Base-by-base conservation (phyloP, 1,140 invertebrate genomes). In the Phenacoccus solenopsis region DNA sequence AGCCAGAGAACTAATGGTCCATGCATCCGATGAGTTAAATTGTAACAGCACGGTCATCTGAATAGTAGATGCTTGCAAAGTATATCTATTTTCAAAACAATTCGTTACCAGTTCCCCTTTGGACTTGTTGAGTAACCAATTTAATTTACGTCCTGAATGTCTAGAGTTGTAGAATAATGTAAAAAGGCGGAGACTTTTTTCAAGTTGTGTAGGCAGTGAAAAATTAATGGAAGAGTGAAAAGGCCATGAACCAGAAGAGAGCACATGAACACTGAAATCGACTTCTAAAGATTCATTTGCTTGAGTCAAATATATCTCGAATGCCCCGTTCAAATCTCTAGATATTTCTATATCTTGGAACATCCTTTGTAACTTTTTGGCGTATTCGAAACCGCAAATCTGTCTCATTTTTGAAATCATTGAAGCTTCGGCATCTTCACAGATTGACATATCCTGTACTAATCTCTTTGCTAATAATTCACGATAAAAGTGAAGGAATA, bases 321-420 rank as follows among this genome's bases (percentile, higher is more conserved):
- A 98, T 75, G 93, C 88, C 76, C 97, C 94, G 81, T 98, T 98
- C 68, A 98, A 83, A 78, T 98, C 96, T 82, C 98, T 98, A 10
- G 95, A 98, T 7, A 99, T 88, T 61, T 94, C 94, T 77, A 98
- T 96, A 81, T 99, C 97, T 84, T 96, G 82, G 85, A 98, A 98
- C 96, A 99, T 99, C 73, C 96, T 84, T 80, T 99, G 96, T 72
- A 99, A 82, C 81, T 99, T 99, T 67, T 93, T 95, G 12, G 97
- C 99, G 79, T 99, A 99, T 78, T 99, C 98, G 82, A 98, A 99
- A 20, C 97, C 97, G 84, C 97, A 99, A 59, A 96, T 93, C 82
- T 96, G 93, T 83, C 99, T 99, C 70, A 99, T 81, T 84, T 99
- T 99, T 73, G 94, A 97, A 81, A 99, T 98, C 96, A 99, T 98